These are phyloP conservation scores for Bilobella aurantiaca DNA, from an alignment of 1,140 invertebrate genomes.

Conservation along the genomic window DNA sequence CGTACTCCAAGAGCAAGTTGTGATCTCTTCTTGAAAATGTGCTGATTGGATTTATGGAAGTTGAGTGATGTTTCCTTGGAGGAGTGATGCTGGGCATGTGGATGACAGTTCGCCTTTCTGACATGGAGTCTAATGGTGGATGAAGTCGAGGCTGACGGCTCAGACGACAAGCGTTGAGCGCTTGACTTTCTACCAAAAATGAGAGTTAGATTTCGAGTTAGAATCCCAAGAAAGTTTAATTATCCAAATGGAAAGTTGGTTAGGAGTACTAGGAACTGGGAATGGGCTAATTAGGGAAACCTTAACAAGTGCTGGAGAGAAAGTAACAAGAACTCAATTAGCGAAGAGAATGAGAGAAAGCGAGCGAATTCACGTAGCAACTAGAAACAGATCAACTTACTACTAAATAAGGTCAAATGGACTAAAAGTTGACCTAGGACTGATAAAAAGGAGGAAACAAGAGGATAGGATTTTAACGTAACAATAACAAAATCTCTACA, in stretches of 20 bases:
- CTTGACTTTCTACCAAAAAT: conserved; percentile 28
- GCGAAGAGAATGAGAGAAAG: too few relatives aligned
- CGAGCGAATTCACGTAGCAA: too few relatives aligned
- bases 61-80: conserved; percentile 4
- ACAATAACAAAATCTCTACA: too few relatives aligned
- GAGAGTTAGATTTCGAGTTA: neutral
- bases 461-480: too few relatives aligned
- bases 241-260: neutral
- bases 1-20: neutral
- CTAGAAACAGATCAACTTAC: too few relatives aligned
- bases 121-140: conserved; percentile 19
- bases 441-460: too few relatives aligned
- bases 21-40: conserved; percentile 19
- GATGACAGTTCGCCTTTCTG: neutral
- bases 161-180: conserved; percentile 21
- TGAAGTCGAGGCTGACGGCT: conserved; percentile 23
- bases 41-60: conserved; percentile 21
- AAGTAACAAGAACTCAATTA: too few relatives aligned
- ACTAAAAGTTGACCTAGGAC: too few relatives aligned
- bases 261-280: neutral
- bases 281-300: neutral
- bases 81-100: neutral
- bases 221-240: too few relatives aligned
- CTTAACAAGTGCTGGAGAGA: neutral
- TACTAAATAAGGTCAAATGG: too few relatives aligned